Percentiles rank a stretch among this genome's conserved stretches.
phyloP scores from a whole-genome alignment of 2,888 invertebrate species.

The Spisula solida region DNA sequence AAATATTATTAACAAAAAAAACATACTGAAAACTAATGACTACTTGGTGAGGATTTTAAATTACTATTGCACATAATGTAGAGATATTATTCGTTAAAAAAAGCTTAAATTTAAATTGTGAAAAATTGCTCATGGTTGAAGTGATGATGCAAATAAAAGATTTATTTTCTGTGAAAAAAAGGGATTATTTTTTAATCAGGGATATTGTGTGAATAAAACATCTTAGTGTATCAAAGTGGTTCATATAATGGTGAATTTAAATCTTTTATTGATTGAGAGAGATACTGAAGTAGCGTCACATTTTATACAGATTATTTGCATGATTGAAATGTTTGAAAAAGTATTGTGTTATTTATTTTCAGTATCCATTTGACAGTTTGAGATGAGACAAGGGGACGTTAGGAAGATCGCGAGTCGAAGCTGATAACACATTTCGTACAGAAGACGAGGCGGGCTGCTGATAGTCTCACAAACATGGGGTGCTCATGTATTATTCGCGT shows the following conservation, averaged over 20 bases:
- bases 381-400: slow-evolving; percentile 21
- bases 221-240: slow-evolving; percentile 16
- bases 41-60: slow-evolving; percentile 12
- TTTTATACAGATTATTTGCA: slow-evolving; percentile 26
- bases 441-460: neutral
- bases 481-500: neutral
- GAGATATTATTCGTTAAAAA: neutral
- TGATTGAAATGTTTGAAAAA: slow-evolving; percentile 28
- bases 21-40: neutral
- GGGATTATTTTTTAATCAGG: slow-evolving; percentile 63
- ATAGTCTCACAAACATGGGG: slow-evolving; percentile 35
- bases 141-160: slow-evolving; percentile 45
- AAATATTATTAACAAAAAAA: neutral
- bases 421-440: neutral
- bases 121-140: slow-evolving; percentile 18
- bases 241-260: slow-evolving; percentile 33
- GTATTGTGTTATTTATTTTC: slow-evolving; percentile 35
- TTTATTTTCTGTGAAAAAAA: slow-evolving; percentile 32
- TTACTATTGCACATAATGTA: neutral
- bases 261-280: slow-evolving; percentile 32
- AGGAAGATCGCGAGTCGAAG: neutral
- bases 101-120: slow-evolving; percentile 15
- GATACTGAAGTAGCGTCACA: slow-evolving; percentile 23
- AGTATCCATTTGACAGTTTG: neutral
- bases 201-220: slow-evolving; percentile 37